phyloP scores from a whole-genome alignment of 2,797 vertebrate species.

The Sebastes iracundus region DNA sequence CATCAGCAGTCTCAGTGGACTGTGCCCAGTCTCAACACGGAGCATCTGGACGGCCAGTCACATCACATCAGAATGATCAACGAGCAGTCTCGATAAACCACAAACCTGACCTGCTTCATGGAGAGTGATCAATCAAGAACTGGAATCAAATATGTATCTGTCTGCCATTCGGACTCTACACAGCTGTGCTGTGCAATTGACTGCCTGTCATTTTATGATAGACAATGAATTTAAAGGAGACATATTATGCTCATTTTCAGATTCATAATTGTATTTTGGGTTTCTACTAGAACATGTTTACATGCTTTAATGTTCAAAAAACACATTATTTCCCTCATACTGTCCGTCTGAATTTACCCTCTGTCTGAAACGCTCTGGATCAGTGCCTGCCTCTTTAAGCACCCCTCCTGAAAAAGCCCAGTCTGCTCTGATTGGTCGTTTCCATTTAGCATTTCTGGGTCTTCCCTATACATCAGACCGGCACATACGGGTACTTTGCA shows the following conservation, averaged over 20 bases:
- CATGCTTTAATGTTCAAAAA: no score
- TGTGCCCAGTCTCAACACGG: constrained; percentile 43
- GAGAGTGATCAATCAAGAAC: constrained; percentile 32
- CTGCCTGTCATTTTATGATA: background rate
- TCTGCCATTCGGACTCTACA: background rate
- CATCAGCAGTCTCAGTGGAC: constrained; percentile 56
- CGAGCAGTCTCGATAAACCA: constrained; percentile 1
- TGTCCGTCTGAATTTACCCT: no score
- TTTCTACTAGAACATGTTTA: no score
- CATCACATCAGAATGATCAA: constrained; percentile 41
- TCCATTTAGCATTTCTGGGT: no score
- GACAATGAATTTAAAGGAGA: background rate
- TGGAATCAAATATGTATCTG: background rate
- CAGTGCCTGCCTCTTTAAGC: no score
- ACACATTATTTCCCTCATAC: no score
- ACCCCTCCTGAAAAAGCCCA: no score
- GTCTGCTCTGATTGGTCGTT: no score
- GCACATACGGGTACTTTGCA: no score
- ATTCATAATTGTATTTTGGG: background rate
- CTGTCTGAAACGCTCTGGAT: no score
- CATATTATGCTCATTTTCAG: background rate
- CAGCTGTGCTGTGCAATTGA: background rate
- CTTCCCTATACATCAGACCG: no score
- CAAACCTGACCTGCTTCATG: constrained; percentile 16
- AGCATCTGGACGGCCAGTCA: constrained; percentile 50